Evolutionary conservation across 1,140 invertebrate genomes (phyloP), one percentile per base, ranked within the genome.

Genomic region (Eufriesea mexicana): DNA sequence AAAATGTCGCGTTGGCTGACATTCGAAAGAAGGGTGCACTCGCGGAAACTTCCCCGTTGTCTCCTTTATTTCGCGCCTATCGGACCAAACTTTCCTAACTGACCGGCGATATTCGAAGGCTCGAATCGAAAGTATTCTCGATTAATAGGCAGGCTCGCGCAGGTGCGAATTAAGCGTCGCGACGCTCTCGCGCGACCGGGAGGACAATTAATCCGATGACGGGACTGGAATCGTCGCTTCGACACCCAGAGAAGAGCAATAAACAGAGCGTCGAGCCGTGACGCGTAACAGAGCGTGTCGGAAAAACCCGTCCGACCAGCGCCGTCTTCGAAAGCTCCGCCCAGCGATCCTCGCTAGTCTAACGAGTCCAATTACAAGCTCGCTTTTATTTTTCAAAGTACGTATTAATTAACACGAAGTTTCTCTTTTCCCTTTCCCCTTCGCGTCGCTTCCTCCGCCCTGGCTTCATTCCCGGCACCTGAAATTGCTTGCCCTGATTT

Each of bases 391-490:
- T 68, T 49, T 12, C 47, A 45, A 57, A 66, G 35, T 76, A 20
- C 14, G 35, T 62, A 75, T 61, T 70, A 81, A 81, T 81, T 84
- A 62, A 75, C 54, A 75, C 64, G 70, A 74, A 75, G 16, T 84
- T 62, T 64, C 45, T 35, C 45, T n/a, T 35, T 23, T 55, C 42
- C 12, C 25, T 23, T 18, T 14, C 57, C 54, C 64, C 70, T 45
- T 59, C 54, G 20, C 14, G n/a, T 12, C 25, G 12, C 20, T 42
- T 0, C 23, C 45, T 2, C 57, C 12, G 16, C 18, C 47, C 51
- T 57, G 49, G 42, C n/a, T n/a, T n/a, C n/a, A n/a, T 20, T 20
- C 35, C 47, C 28, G 66, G 45, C 23, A 57, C 47, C 25, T 62
- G 25, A 47, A 67, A 67, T 67, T 82, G 47, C 35, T 61, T 20